These are phyloP conservation scores for Caprella mutica DNA, from an alignment of 2,888 invertebrate species.

Conservation along the genomic window DNA sequence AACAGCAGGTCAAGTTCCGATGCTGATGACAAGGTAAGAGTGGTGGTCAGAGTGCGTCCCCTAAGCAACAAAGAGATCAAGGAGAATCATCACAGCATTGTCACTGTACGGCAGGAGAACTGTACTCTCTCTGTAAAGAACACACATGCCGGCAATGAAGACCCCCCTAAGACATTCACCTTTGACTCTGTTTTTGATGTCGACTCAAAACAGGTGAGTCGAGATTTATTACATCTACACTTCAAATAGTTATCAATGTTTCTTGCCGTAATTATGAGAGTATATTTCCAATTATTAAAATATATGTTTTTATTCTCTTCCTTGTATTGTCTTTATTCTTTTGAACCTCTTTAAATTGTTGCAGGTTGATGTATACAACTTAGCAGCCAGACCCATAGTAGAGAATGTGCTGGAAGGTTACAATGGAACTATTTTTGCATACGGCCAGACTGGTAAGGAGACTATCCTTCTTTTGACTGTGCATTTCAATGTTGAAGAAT, in stretches of 20 bases:
- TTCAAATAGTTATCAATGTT: neutral
- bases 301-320: neutral
- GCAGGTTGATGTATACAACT: slow-evolving; percentile 85
- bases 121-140: slow-evolving; percentile 22
- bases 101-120: slow-evolving; percentile 45
- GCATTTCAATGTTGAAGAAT: too few relatives aligned
- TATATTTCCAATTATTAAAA: neutral
- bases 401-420: slow-evolving; percentile 69
- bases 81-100: slow-evolving; percentile 56
- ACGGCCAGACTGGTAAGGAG: slow-evolving; percentile 63
- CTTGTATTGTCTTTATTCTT: neutral
- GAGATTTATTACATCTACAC: neutral
- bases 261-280: neutral
- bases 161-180: slow-evolving; percentile 68
- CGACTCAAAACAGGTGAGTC: slow-evolving; percentile 63
- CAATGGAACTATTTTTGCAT: slow-evolving; percentile 50
- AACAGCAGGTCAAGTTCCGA: too few relatives aligned
- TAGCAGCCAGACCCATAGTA: slow-evolving; percentile 90
- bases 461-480: too few relatives aligned
- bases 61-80: slow-evolving; percentile 72
- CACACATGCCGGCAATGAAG: slow-evolving; percentile 37
- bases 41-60: slow-evolving; percentile 88
- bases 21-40: slow-evolving; percentile 86
- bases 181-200: slow-evolving; percentile 90
- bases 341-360: too few relatives aligned